Conservation (phyloP, 2,113 vertebrate species). For the Zingel zingel region DNA sequence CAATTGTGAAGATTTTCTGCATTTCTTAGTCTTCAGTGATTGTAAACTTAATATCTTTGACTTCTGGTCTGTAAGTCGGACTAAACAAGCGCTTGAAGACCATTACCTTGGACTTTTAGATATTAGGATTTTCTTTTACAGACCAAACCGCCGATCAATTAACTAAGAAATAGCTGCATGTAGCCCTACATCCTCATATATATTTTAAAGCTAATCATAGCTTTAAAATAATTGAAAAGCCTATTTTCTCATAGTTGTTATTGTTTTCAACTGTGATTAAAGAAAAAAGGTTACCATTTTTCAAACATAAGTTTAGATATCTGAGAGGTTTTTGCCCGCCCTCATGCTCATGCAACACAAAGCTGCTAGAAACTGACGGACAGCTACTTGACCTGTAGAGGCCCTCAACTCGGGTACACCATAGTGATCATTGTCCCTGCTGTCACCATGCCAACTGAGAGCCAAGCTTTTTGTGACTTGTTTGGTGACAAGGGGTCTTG, state of each 20-base stretch:
- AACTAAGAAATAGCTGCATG: too few relatives aligned
- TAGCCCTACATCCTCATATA: not conserved
- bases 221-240: not conserved
- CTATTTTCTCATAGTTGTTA: not conserved
- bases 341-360: constrained; percentile 10
- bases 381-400: constrained; percentile 52
- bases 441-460: constrained; percentile 54
- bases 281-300: too few relatives aligned
- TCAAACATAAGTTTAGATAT: not conserved
- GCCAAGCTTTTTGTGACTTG: constrained; percentile 22
- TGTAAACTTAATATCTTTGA: too few relatives aligned
- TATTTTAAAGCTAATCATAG: not conserved
- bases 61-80: too few relatives aligned
- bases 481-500: constrained; percentile 34
- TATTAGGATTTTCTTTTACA: too few relatives aligned
- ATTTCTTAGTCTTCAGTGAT: too few relatives aligned
- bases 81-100: too few relatives aligned
- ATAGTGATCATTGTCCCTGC: constrained; percentile 44
- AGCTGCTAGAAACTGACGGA: constrained; percentile 34
- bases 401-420: constrained; percentile 1
- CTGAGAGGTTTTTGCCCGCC: too few relatives aligned
- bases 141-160: too few relatives aligned
- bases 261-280: not conserved
- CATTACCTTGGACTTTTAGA: too few relatives aligned
- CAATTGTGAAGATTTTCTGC: too few relatives aligned